Conservation (phyloP, 1,140 invertebrate species). For the Eumaeus atala region DNA sequence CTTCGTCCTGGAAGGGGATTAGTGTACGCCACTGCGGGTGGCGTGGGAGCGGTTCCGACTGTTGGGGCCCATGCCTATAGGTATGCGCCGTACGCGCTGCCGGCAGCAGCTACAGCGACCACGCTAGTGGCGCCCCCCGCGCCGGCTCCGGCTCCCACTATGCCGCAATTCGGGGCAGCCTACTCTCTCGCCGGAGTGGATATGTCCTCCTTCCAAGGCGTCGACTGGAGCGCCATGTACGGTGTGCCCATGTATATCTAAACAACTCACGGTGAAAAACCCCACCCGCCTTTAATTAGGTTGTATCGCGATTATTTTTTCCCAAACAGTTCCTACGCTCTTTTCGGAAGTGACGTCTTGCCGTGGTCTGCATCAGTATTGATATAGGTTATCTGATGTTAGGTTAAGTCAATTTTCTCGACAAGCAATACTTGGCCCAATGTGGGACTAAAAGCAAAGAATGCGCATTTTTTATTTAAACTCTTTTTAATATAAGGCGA, state of each 20-base stretch:
- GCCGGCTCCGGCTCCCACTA: slow-evolving; percentile 74
- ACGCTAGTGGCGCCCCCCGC: slow-evolving; percentile 71
- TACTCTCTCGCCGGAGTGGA: slow-evolving; percentile 91
- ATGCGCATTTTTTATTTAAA: slow-evolving; percentile 36
- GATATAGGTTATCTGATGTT: slow-evolving; percentile 34
- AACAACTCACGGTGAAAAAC: slow-evolving; percentile 30
- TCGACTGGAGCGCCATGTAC: slow-evolving; percentile 92
- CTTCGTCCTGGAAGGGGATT: slow-evolving; percentile 49
- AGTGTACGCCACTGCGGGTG: slow-evolving; percentile 53
- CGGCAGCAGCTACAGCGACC: slow-evolving; percentile 67
- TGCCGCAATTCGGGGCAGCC: slow-evolving; percentile 81
- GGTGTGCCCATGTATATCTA: slow-evolving; percentile 93
- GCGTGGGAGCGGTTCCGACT: slow-evolving; percentile 59
- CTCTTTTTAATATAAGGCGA: slow-evolving; percentile 50
- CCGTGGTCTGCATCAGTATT: slow-evolving; percentile 43
- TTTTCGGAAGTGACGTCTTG: slow-evolving; percentile 40
- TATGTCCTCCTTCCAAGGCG: slow-evolving; percentile 92
- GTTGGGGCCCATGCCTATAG: slow-evolving; percentile 77
- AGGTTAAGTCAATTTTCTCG: slow-evolving; percentile 31
- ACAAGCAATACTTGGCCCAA: slow-evolving; percentile 25
- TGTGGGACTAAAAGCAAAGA: slow-evolving; percentile 43
- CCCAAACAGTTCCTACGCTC: slow-evolving; percentile 54
- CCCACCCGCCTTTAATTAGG: slow-evolving; percentile 28
- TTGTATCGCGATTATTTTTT: slow-evolving; percentile 33
- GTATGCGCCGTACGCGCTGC: slow-evolving; percentile 78